A percentile compares a stretch with the other conserved stretches of the same genome.
These are phyloP conservation scores for Rousettus leschenaultii DNA, from an alignment of 2,113 vertebrate genomes.

Conservation along the genomic window DNA sequence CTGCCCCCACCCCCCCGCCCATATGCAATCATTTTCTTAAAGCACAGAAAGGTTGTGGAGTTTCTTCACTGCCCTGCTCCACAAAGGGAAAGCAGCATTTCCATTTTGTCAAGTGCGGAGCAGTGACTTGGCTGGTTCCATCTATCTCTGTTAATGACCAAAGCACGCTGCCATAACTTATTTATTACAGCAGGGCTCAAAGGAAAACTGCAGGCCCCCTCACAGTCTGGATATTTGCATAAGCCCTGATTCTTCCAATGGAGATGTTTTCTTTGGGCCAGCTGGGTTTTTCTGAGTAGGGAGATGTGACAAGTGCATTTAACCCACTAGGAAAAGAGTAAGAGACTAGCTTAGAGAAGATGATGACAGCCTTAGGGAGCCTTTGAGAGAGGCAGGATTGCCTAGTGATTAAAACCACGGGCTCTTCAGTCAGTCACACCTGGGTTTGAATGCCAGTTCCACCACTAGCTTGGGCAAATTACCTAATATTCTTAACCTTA, in stretches of 20 bases:
- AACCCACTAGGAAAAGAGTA: neutral
- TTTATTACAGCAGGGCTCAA: slow-evolving; percentile 26
- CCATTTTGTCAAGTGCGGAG: neutral
- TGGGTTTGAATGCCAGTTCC: neutral
- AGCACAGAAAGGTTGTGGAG: neutral
- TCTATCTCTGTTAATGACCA: neutral
- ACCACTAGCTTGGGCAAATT: neutral
- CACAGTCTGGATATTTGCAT: neutral
- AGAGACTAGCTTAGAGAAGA: neutral
- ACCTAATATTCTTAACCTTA: neutral
- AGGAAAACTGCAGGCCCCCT: neutral
- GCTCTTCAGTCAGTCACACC: neutral
- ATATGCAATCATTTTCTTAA: slow-evolving; percentile 53
- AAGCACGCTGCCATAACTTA: neutral
- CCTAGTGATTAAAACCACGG: neutral
- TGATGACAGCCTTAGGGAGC: neutral
- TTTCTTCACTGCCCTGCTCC: neutral
- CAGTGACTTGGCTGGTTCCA: neutral
- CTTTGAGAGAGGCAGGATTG: neutral
- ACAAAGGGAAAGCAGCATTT: neutral
- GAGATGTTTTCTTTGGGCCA: slow-evolving; percentile 39
- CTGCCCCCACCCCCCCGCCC: neutral
- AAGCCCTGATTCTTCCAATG: neutral
- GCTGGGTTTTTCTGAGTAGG: neutral
- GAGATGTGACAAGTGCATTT: neutral